Conservation (phyloP, 2,888 invertebrate species). For the Choristoneura rosaceana region DNA sequence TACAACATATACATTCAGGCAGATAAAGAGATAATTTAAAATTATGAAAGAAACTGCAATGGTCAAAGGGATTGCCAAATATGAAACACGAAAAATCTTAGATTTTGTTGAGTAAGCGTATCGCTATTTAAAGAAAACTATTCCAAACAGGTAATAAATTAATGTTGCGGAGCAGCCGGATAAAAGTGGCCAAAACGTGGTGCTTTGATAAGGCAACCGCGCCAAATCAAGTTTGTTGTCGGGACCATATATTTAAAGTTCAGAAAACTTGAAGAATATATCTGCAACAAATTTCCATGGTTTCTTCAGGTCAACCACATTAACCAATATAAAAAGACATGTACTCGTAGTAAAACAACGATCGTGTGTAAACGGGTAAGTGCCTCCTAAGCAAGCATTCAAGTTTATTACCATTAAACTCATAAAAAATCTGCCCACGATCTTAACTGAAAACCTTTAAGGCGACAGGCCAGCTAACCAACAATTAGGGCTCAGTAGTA, state of each 20-base stretch:
- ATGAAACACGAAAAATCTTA: too few relatives aligned
- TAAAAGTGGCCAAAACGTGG: too few relatives aligned
- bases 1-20: too few relatives aligned
- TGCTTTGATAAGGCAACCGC: too few relatives aligned
- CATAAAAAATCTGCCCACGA: slow-evolving; percentile 66
- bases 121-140: too few relatives aligned
- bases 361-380: slow-evolving; percentile 45
- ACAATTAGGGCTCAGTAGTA: slow-evolving; percentile 75
- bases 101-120: too few relatives aligned
- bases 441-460: slow-evolving; percentile 56
- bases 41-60: too few relatives aligned
- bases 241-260: not conserved
- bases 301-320: not conserved
- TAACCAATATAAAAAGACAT: not conserved
- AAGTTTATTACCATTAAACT: slow-evolving; percentile 65
- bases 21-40: too few relatives aligned
- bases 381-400: slow-evolving; percentile 55
- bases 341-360: not conserved
- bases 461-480: slow-evolving; percentile 55
- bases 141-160: too few relatives aligned
- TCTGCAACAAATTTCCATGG: not conserved
- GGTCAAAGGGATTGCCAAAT: too few relatives aligned
- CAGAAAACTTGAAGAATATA: not conserved
- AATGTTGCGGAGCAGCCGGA: too few relatives aligned
- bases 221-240: too few relatives aligned